These are phyloP conservation scores for Pammene aurita DNA, from an alignment of 2,888 invertebrate species.

Conservation along the genomic window DNA sequence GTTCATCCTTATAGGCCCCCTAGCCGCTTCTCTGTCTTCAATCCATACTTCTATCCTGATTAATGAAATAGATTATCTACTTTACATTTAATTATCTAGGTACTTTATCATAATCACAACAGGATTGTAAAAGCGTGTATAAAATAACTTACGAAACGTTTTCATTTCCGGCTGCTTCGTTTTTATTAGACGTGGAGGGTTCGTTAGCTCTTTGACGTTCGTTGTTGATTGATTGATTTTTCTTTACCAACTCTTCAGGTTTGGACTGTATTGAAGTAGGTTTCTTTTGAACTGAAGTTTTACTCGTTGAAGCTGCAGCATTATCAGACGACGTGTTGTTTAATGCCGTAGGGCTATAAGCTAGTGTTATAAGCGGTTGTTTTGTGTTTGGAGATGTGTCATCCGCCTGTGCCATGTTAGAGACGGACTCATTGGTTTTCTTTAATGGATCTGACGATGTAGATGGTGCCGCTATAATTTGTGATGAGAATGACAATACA, in stretches of 20 bases:
- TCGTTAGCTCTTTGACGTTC: conserved; percentile 14
- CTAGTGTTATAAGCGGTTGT: background rate
- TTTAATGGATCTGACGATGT: conserved; percentile 41
- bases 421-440: conserved; percentile 7
- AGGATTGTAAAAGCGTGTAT: conserved; percentile 8
- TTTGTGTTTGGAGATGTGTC: background rate
- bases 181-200: conserved; percentile 48
- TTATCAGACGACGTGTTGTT: background rate
- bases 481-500: conserved; percentile 78
- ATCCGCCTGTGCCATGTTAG: conserved; percentile 5
- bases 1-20: conserved; percentile 89
- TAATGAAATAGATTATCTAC: conserved; percentile 19
- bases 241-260: background rate
- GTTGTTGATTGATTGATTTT: conserved; percentile 17
- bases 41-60: conserved; percentile 90
- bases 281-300: conserved; percentile 13
- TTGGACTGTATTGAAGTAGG: background rate
- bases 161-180: conserved; percentile 43
- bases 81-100: conserved; percentile 4
- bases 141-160: conserved; percentile 60
- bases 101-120: conserved; percentile 2
- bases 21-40: conserved; percentile 91
- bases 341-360: conserved; percentile 5
- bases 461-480: conserved; percentile 63
- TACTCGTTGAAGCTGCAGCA: conserved; percentile 12